These are phyloP conservation scores for Drosophila austrosaltans DNA, from an alignment of 2,888 invertebrate genomes.

Conservation along the genomic window DNA sequence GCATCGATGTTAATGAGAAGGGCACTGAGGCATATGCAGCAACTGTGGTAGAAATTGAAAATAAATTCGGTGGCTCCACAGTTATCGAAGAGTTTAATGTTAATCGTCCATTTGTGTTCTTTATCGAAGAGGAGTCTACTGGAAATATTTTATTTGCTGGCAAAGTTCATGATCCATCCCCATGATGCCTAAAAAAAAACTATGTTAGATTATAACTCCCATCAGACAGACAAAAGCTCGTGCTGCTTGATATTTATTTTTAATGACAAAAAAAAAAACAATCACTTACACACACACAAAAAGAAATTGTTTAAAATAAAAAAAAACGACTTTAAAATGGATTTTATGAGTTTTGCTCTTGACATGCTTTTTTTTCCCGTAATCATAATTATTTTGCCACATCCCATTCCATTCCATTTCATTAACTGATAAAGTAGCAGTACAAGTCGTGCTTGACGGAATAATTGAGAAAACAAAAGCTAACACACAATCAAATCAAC, in stretches of 20 bases:
- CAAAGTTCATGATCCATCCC: constrained; percentile 90
- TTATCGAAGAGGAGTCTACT: constrained; percentile 90
- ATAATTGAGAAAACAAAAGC: constrained; percentile 3
- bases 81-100: constrained; percentile 86
- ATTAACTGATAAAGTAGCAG: constrained; percentile 17
- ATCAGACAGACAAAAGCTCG: constrained; percentile 5
- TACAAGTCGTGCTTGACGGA: constrained; percentile 19
- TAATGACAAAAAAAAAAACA: neutral
- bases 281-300: neutral
- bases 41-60: constrained; percentile 87
- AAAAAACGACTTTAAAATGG: neutral
- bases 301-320: neutral
- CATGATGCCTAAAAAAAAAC: constrained; percentile 51
- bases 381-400: constrained; percentile 1
- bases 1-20: constrained; percentile 90
- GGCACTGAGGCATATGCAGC: constrained; percentile 89
- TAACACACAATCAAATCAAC: neutral
- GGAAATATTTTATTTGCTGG: constrained; percentile 91
- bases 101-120: constrained; percentile 91
- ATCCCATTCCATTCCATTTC: constrained; percentile 11
- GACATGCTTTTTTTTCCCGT: constrained; percentile 18
- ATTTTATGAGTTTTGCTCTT: constrained; percentile 16
- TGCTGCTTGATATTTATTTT: constrained; percentile 2
- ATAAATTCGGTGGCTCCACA: constrained; percentile 88
- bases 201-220: constrained; percentile 26